Percentiles rank a stretch among this genome's conserved stretches.
These are phyloP conservation scores for Mythimna impura DNA, from an alignment of 2,888 invertebrate genomes.

Conservation along the genomic window DNA sequence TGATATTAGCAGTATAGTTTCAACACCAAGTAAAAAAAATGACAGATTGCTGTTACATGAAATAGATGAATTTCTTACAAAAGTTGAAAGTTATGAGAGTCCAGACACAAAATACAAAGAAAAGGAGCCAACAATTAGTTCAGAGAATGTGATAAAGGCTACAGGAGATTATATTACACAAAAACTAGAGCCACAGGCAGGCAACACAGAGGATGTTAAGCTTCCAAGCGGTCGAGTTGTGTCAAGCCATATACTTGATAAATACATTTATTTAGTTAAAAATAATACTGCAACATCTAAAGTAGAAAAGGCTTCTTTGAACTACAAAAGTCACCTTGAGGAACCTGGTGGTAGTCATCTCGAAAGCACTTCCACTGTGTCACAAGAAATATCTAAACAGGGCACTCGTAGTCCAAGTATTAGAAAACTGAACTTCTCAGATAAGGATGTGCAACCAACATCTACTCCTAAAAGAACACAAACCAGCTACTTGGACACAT, in stretches of 20 bases:
- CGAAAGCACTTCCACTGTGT: slow-evolving; percentile 60
- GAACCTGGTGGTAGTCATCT: slow-evolving; percentile 52
- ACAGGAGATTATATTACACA: slow-evolving; percentile 83
- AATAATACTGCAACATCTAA: slow-evolving; percentile 71
- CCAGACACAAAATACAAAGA: slow-evolving; percentile 79
- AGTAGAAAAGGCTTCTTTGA: slow-evolving; percentile 66
- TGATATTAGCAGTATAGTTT: slow-evolving; percentile 86
- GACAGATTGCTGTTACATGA: slow-evolving; percentile 86
- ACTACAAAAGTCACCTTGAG: slow-evolving; percentile 62
- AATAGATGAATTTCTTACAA: slow-evolving; percentile 87
- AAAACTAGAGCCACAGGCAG: slow-evolving; percentile 76
- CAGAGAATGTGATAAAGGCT: slow-evolving; percentile 85
- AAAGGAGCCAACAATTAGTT: slow-evolving; percentile 66
- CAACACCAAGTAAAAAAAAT: slow-evolving; percentile 86
- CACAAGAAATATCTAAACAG: slow-evolving; percentile 58
- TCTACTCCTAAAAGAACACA: slow-evolving; percentile 83
- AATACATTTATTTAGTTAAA: slow-evolving; percentile 87
- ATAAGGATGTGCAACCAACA: slow-evolving; percentile 85
- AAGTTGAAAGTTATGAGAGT: slow-evolving; percentile 85
- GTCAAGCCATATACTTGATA: slow-evolving; percentile 81
- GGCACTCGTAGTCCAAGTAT: slow-evolving; percentile 76
- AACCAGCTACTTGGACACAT: slow-evolving; percentile 73
- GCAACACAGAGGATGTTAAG: slow-evolving; percentile 73
- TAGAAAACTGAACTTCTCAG: slow-evolving; percentile 81
- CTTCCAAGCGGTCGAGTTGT: slow-evolving; percentile 82